Evolutionary conservation across 2,113 vertebrate genomes (phyloP).

Genomic region (Protomyctophum bolini): DNA sequence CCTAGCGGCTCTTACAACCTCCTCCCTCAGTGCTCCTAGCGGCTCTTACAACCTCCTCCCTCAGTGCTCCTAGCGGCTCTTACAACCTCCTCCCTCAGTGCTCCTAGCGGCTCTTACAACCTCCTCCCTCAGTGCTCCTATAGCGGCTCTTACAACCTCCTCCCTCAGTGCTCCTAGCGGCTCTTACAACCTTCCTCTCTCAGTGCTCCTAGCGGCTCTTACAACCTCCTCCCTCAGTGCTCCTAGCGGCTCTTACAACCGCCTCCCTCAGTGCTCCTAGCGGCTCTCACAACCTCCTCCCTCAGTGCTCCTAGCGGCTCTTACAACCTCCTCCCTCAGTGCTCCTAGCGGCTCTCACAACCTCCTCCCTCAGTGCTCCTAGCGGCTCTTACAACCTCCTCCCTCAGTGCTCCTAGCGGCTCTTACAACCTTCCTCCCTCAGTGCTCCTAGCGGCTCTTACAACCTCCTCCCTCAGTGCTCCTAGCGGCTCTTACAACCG

Average conservation of each 20-base stretch:
- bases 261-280: conserved; percentile 58
- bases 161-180: conserved; percentile 60
- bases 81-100: too few relatives aligned
- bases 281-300: too few relatives aligned
- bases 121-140: too few relatives aligned
- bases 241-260: conserved; percentile 49
- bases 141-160: too few relatives aligned
- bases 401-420: conserved; percentile 59
- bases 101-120: too few relatives aligned
- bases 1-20: too few relatives aligned
- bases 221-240: conserved; percentile 65
- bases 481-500: conserved; percentile 52
- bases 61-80: too few relatives aligned
- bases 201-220: conserved; percentile 56
- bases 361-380: conserved; percentile 62
- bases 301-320: conserved; percentile 58
- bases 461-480: conserved; percentile 64
- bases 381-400: too few relatives aligned
- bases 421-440: too few relatives aligned
- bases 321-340: conserved; percentile 65
- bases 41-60: too few relatives aligned
- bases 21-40: too few relatives aligned
- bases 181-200: too few relatives aligned
- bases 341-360: conserved; percentile 51
- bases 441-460: conserved; percentile 57